Conservation (phyloP, 2,113 vertebrate species). For the Chloropsis hardwickii region DNA sequence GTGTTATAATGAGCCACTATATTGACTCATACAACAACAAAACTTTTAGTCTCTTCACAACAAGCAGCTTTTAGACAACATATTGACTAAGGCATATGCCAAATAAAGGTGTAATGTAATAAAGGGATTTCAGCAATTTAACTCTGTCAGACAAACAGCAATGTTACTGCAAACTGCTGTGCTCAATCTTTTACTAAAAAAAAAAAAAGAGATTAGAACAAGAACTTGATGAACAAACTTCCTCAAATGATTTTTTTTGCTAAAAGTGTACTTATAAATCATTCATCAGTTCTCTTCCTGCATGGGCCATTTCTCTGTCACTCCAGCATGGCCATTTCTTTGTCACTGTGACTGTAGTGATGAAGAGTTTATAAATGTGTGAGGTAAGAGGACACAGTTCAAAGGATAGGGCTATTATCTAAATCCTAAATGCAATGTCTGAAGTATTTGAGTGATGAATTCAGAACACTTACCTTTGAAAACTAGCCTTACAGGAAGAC, state of each 20-base stretch:
- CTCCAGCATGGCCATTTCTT: neutral
- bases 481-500: neutral
- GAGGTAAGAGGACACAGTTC: neutral
- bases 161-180: neutral
- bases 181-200: neutral
- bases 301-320: neutral
- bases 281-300: neutral
- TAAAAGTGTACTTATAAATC: neutral
- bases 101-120: neutral
- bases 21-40: neutral
- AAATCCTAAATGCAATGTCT: neutral
- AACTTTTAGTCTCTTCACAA: constrained; percentile 7
- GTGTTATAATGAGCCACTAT: neutral
- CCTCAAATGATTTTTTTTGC: neutral
- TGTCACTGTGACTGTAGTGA: neutral
- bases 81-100: neutral
- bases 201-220: neutral
- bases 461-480: neutral
- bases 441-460: neutral
- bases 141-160: neutral
- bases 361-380: neutral
- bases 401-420: neutral
- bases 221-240: neutral
- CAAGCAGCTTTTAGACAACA: constrained; percentile 7
- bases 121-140: neutral